Base-by-base conservation (phyloP, 2,888 invertebrate genomes). In the Yponomeuta sedellus region DNA sequence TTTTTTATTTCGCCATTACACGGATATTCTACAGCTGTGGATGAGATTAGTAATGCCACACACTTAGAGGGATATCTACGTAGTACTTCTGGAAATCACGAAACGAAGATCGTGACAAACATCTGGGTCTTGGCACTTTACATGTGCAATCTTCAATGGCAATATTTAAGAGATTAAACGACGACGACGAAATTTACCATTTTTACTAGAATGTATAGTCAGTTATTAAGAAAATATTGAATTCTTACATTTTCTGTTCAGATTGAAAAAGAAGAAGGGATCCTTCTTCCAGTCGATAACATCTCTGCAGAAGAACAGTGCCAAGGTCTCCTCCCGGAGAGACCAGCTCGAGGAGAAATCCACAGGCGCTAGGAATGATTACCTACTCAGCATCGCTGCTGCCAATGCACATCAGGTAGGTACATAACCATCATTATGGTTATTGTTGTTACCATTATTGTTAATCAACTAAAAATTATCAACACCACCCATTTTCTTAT, bases 271-370 rank as follows among this genome's bases (percentile, higher is more conserved):
- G 93, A 98, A 98, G 92, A 98, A 98, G 77, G 98, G 98, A 22
- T 97, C 98, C 8, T 97, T 98, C 87, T 98, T 98, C 86, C 97
- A 98, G 85, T 98, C 98, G 11, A 96, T 98, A 77, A 97, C 98
- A 10, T 97, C 98, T 67, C 92, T 99, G 73, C 98, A 99, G 83
- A 98, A 98, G 90, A 98, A 98, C 83, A 98, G 98, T 86, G 97
- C 97, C n/a, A 98, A 98, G 92, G 98, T 98, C 61, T 96, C 97
- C 10, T 95, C 96, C 2, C 96, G 97, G 77, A 94, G 97, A 70
- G 98, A 98, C 78, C 95, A 95, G 75, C 93, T 97, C 65, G 98
- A 99, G 82, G 97, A 97, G 81, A 98, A 98, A 86, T 97, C 98
- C 2, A 96, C 97, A 0, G 97, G 97, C 19, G 97, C 98, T 39